Conservation (phyloP, 2,888 invertebrate genomes). For the Palloptera scutellata region DNA sequence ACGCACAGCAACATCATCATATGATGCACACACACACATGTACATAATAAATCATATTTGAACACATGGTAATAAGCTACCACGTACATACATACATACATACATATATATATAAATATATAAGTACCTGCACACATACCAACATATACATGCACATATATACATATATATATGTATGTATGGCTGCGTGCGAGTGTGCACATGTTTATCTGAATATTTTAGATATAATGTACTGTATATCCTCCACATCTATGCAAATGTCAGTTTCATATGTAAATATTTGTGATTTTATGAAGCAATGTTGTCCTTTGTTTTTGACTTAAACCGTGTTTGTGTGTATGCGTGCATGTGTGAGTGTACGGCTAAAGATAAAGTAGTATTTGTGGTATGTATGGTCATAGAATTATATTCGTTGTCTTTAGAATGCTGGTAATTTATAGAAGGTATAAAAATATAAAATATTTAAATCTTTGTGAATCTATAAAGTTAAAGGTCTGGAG, state of each 20-base stretch:
- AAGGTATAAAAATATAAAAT: no score
- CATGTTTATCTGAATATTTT: neutral
- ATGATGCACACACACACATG: neutral
- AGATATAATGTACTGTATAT: neutral
- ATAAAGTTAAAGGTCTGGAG: no score
- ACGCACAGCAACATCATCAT: neutral
- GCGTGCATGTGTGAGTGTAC: constrained; percentile 7
- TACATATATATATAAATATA: neutral
- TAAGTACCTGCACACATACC: no score
- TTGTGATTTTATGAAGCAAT: constrained; percentile 18
- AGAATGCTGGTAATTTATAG: no score
- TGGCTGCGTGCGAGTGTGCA: neutral
- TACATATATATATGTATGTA: neutral
- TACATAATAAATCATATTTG: neutral
- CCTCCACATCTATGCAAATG: constrained; percentile 19
- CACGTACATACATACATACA: neutral
- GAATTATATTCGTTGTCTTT: neutral
- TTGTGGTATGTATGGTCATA: neutral
- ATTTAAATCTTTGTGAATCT: neutral
- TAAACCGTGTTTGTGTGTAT: neutral
- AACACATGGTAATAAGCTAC: neutral
- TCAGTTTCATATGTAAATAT: constrained; percentile 32
- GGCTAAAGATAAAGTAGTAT: neutral
- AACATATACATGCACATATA: neutral
- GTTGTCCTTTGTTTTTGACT: constrained; percentile 14